Conservation (phyloP, 2,888 invertebrate genomes). For the Stenolophus ochropezus region DNA sequence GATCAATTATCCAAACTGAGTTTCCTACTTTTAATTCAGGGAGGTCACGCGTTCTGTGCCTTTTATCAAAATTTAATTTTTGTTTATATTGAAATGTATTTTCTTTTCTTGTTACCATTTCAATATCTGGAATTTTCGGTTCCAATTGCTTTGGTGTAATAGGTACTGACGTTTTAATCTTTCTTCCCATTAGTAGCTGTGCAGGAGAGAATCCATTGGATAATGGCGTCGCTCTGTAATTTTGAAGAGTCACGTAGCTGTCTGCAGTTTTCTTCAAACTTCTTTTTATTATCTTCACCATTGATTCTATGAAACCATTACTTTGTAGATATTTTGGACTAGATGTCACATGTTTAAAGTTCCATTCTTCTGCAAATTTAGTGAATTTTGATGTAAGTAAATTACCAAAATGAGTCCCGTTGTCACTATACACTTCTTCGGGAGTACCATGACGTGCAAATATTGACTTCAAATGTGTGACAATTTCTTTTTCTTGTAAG, state of each 20-base stretch:
- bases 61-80: not conserved
- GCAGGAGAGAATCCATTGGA: too few relatives aligned
- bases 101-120: not conserved
- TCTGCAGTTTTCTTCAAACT: too few relatives aligned
- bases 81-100: not conserved
- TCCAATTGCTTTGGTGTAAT: too few relatives aligned
- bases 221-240: too few relatives aligned
- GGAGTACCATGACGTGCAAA: slow-evolving; percentile 26
- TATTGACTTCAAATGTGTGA: not conserved
- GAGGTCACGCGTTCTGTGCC: not conserved
- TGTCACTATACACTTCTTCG: not conserved
- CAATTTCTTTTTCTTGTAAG: too few relatives aligned
- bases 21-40: not conserved
- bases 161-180: too few relatives aligned
- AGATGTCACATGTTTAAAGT: not conserved
- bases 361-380: not conserved
- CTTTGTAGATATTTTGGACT: too few relatives aligned
- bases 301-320: too few relatives aligned
- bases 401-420: not conserved
- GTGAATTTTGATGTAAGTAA: not conserved
- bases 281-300: too few relatives aligned
- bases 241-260: too few relatives aligned
- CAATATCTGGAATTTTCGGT: too few relatives aligned
- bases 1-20: not conserved
- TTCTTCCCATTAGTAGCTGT: too few relatives aligned